Percentiles rank a stretch among this genome's conserved stretches.
Evolutionary conservation across 2,797 vertebrate species (phyloP).

Genomic region (Acanthiza pusilla): DNA sequence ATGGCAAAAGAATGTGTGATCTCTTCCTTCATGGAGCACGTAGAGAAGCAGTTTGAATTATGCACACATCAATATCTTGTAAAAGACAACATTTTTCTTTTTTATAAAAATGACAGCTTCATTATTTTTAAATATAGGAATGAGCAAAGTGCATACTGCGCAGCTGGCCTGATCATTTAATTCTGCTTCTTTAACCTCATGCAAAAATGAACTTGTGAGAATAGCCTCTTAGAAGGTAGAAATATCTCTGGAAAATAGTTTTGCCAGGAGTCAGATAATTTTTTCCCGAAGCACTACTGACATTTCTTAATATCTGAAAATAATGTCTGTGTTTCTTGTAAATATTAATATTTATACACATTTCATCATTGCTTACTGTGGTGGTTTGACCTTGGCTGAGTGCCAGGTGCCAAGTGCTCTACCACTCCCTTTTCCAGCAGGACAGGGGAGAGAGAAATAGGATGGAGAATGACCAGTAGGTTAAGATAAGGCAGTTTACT

Average conservation of each 20-base stretch:
- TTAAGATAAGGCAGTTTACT: not conserved
- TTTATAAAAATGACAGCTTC: not conserved
- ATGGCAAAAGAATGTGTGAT: not conserved
- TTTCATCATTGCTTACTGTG: not conserved
- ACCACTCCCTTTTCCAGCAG: not conserved
- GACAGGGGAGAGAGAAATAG: not conserved
- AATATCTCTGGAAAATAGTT: not conserved
- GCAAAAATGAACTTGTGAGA: not conserved
- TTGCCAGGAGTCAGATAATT: not conserved
- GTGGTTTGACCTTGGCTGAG: not conserved
- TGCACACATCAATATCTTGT: not conserved
- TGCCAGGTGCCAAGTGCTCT: rapidly evolving
- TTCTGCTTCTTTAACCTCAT: not conserved
- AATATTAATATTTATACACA: not conserved
- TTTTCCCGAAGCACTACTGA: not conserved
- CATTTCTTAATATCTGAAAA: not conserved
- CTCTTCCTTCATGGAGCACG: rapidly evolving
- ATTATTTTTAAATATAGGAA: not conserved
- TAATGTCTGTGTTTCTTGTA: not conserved
- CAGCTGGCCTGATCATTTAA: not conserved
- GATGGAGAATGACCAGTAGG: not conserved
- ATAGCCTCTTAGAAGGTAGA: not conserved
- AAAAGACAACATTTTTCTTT: not conserved
- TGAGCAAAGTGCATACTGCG: rapidly evolving
- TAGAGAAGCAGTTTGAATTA: not conserved